phyloP scores from a whole-genome alignment of 2,113 vertebrate genomes.

The Colistium nudipinnis region DNA sequence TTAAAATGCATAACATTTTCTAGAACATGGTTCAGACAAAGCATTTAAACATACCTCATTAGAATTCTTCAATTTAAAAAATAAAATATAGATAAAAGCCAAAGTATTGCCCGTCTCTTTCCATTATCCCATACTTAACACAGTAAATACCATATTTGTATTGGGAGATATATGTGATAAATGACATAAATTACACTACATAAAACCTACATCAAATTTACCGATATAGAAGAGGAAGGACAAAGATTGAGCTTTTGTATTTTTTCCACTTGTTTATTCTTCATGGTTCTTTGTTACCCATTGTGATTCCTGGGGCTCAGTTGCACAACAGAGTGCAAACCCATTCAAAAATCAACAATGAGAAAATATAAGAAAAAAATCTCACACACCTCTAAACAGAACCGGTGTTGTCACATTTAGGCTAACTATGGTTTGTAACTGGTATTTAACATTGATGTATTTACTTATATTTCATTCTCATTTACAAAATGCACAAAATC shows the following conservation, averaged over 20 bases:
- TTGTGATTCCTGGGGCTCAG: slow-evolving; percentile 66
- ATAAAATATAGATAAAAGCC: neutral
- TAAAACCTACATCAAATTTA: neutral
- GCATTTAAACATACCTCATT: too few relatives aligned
- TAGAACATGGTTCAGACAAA: too few relatives aligned
- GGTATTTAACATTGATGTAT: slow-evolving; percentile 75
- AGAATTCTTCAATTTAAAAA: neutral
- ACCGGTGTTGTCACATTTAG: slow-evolving; percentile 75
- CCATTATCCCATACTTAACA: neutral
- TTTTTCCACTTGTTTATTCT: slow-evolving; percentile 79
- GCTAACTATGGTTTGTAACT: slow-evolving; percentile 77
- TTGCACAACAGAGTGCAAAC: slow-evolving; percentile 62
- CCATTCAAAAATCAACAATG: slow-evolving; percentile 65
- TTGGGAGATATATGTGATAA: neutral
- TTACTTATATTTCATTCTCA: slow-evolving; percentile 78
- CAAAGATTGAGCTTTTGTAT: slow-evolving; percentile 15
- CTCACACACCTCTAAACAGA: slow-evolving; percentile 79
- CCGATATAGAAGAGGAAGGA: slow-evolving; percentile 16
- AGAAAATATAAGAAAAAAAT: slow-evolving; percentile 68
- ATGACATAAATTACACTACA: too few relatives aligned
- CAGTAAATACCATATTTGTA: neutral
- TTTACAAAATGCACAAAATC: slow-evolving; percentile 86
- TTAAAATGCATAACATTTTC: too few relatives aligned
- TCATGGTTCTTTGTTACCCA: slow-evolving; percentile 74
- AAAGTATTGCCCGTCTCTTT: neutral